Base-by-base conservation (phyloP, 2,113 vertebrate species). In the Pavo muticus region DNA sequence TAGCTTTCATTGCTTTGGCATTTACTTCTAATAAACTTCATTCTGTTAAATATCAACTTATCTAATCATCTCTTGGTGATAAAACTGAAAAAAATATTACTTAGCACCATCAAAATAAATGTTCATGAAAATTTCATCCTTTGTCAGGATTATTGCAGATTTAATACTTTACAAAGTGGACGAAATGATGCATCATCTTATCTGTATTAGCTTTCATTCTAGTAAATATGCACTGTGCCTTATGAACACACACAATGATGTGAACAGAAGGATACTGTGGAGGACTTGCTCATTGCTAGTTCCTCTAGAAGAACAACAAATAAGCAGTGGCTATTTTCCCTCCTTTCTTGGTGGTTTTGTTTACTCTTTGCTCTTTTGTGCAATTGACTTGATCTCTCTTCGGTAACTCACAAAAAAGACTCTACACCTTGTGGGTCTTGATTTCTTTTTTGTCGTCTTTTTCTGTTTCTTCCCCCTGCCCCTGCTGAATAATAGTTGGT, bases 381-480 rank as follows among this genome's bases (percentile, higher is more conserved):
- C 39, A 61, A 9, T 18, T 29, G 27, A 44, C 18, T 52, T 45
- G n/a, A 52, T 11, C 7, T 72, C 16, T 77, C 17, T 47, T 69
- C 10, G 47, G 8, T 44, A 59, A 20, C 27, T 61, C 13, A 14
- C 23, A 3, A 54, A 68, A 60, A 78, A 73, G 15, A 14, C 14
- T 7, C 13, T 21, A 39, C 3, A 16, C 37, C 7, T 37, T 2
- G 0, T 61, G 5, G 27, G 52, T 30, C 52, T 17, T 54, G 14
- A 10, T 1, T 17, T 47, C 24, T 50, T 24, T 23, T 5, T 29
- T 30, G 10, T 56, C 17, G 18, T 56, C 10, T 56, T 17, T 30
- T 56, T 56, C 13, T 30, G 1, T 16, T 56, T 10, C 9, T 30
- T 56, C 30, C 10, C 54, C 18, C 30, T 13, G 6, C 30, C 30